Percentiles rank a stretch among this genome's conserved stretches.
Evolutionary conservation across 2,888 invertebrate species (phyloP).

Genomic region (Cyclophora albipunctata): DNA sequence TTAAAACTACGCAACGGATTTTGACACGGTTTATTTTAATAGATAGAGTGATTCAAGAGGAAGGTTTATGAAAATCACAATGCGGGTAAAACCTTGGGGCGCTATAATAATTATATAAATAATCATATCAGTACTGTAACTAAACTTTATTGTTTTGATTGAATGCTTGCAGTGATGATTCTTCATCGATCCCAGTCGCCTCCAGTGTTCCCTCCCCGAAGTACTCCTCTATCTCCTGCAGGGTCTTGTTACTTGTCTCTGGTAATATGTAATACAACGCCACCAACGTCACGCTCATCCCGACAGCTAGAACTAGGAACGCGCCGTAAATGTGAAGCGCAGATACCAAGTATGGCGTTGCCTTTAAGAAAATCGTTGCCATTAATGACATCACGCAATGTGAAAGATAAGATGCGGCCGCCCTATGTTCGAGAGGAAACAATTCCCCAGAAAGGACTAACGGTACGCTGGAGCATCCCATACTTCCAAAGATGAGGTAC

Average conservation of each 20-base stretch:
- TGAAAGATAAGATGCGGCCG: slow-evolving; percentile 26
- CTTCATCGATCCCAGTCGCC: too few species aligned
- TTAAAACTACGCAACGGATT: too few species aligned
- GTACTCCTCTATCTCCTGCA: slow-evolving; percentile 7
- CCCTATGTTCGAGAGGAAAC: slow-evolving; percentile 45
- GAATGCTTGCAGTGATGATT: too few species aligned
- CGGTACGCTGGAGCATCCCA: slow-evolving; percentile 51
- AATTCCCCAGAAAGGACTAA: slow-evolving; percentile 48
- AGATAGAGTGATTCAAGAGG: too few species aligned
- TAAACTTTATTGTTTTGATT: too few species aligned
- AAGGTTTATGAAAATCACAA: too few species aligned
- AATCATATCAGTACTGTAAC: too few species aligned
- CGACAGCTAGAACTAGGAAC: slow-evolving; percentile 26
- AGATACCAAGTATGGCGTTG: slow-evolving; percentile 29
- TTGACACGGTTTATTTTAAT: too few species aligned
- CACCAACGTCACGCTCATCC: slow-evolving; percentile 19
- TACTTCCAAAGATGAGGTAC: slow-evolving; percentile 43
- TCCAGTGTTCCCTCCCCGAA: neutral
- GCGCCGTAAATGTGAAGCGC: slow-evolving; percentile 29
- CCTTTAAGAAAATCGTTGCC: slow-evolving; percentile 34
- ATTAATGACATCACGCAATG: slow-evolving; percentile 24
- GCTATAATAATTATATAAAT: too few species aligned
- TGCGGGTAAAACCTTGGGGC: too few species aligned
- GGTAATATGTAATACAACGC: slow-evolving; percentile 28
- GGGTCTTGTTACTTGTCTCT: slow-evolving; percentile 25